These are phyloP conservation scores for Andrena cerasifolii DNA, from an alignment of 1,140 invertebrate species.

Conservation along the genomic window DNA sequence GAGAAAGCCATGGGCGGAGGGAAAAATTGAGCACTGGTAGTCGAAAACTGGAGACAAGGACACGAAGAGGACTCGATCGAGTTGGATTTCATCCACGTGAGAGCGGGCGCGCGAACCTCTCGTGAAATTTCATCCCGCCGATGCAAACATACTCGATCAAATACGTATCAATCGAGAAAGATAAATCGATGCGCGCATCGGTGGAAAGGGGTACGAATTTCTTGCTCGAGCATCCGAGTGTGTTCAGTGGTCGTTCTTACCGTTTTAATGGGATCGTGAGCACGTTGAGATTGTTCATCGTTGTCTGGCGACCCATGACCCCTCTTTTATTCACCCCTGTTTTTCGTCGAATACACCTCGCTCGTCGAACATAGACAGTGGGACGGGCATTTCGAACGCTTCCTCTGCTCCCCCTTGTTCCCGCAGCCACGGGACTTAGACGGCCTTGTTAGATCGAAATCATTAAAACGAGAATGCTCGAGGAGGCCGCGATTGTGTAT, in stretches of 20 bases:
- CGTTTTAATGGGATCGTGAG: neutral
- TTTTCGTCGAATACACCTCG: neutral
- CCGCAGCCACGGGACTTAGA: slow-evolving; percentile 38
- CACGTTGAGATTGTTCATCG: neutral
- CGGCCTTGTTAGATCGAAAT: slow-evolving; percentile 62
- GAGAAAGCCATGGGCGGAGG: neutral
- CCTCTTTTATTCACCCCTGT: neutral
- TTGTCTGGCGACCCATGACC: neutral
- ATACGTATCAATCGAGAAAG: neutral
- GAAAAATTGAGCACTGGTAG: neutral
- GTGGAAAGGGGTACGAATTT: neutral
- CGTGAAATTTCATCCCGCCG: neutral
- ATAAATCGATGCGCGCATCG: neutral
- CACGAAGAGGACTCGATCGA: neutral
- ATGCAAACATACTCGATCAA: neutral
- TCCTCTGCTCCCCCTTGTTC: neutral
- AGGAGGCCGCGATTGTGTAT: slow-evolving; percentile 30
- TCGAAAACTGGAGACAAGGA: neutral
- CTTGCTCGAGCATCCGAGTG: neutral
- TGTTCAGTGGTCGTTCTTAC: neutral
- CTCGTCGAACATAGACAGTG: slow-evolving; percentile 43
- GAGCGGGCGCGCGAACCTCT: neutral
- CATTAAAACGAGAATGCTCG: slow-evolving; percentile 66
- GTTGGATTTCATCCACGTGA: neutral
- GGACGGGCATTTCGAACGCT: neutral